Conservation (phyloP, 2,888 invertebrate species). For the Halocaridina rubra region DNA sequence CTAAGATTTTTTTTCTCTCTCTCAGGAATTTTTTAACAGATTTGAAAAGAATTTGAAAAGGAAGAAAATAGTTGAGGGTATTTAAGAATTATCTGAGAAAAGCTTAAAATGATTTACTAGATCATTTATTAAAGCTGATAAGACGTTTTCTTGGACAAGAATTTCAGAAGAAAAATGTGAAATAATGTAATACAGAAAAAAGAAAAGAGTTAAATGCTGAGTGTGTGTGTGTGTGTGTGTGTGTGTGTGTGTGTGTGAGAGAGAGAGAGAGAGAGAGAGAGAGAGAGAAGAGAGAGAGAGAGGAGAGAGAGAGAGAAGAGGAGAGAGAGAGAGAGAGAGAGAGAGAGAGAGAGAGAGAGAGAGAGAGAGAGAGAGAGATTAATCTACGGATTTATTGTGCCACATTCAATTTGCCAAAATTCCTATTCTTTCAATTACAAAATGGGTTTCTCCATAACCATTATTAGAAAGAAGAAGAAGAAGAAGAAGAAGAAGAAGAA, state of each 20-base stretch:
- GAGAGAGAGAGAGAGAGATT: constrained; percentile 7
- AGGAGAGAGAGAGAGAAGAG: background rate
- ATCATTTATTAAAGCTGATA: too few relatives aligned
- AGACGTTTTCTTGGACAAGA: too few relatives aligned
- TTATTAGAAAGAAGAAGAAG: background rate
- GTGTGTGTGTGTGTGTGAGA: background rate
- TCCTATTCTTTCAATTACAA: too few relatives aligned
- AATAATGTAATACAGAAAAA: too few relatives aligned
- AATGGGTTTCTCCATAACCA: too few relatives aligned
- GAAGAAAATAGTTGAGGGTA: too few relatives aligned
- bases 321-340: background rate
- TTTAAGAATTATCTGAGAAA: too few relatives aligned
- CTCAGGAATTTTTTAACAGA: background rate
- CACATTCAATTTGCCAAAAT: background rate
- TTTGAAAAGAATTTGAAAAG: background rate
- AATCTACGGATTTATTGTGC: background rate
- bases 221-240: background rate
- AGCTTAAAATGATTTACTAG: too few relatives aligned
- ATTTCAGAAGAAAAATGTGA: too few relatives aligned
- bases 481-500: background rate
- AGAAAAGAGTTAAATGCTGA: background rate
- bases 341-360: background rate
- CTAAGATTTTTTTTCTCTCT: too few relatives aligned
- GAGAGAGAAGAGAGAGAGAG: background rate
- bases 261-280: constrained; percentile 7